A percentile compares a stretch with the other conserved stretches of the same genome.
Evolutionary conservation across 2,113 vertebrate genomes (phyloP).

Genomic region (Nyctibius bracteatus): DNA sequence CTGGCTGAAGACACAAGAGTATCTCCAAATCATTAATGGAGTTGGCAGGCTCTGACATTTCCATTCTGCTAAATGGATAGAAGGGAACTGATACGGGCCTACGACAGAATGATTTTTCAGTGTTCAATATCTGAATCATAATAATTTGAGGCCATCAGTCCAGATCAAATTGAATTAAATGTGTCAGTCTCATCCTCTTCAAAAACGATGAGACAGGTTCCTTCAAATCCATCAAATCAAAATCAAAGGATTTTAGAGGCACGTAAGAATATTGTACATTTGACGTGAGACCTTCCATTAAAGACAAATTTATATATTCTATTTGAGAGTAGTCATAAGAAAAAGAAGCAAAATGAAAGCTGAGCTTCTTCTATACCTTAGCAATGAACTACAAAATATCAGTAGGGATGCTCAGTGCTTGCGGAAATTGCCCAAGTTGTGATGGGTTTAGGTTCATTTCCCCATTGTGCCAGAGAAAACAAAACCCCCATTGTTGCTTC

Average conservation of each 20-base stretch:
- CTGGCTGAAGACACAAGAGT: neutral
- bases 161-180: conserved; percentile 3
- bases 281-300: neutral
- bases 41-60: neutral
- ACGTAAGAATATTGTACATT: neutral
- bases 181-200: neutral
- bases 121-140: neutral
- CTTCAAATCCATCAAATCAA: neutral
- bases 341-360: neutral
- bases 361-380: neutral
- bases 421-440: neutral
- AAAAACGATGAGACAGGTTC: neutral
- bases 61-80: neutral
- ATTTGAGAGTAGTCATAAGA: neutral
- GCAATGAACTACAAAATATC: neutral
- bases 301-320: neutral
- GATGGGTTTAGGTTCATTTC: neutral
- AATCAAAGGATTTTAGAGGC: neutral
- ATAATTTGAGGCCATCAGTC: neutral
- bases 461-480: neutral
- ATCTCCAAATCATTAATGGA: neutral
- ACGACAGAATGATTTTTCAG: neutral
- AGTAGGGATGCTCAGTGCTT: neutral
- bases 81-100: neutral
- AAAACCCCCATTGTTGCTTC: neutral